phyloP scores from a whole-genome alignment of 2,888 invertebrate genomes.

The Agrenia bidenticulata region DNA sequence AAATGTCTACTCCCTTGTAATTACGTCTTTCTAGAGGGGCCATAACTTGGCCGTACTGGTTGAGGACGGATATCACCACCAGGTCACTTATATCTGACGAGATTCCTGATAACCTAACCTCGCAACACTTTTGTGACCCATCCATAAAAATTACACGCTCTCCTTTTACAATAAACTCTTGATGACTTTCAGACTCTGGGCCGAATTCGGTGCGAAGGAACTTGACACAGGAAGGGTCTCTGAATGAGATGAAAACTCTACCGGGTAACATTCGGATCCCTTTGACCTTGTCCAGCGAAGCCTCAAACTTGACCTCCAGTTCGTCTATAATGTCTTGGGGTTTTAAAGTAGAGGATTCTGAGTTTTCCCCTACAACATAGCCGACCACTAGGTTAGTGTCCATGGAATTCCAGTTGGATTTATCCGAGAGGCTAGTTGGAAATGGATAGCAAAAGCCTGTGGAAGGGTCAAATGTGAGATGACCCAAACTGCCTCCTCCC shows the following conservation, averaged over 20 bases:
- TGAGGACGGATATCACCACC: conserved; percentile 49
- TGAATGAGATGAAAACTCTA: conserved; percentile 55
- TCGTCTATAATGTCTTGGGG: conserved; percentile 57
- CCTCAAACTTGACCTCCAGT: conserved; percentile 54
- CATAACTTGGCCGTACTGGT: conserved; percentile 52
- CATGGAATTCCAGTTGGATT: conserved; percentile 39
- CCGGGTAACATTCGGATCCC: conserved; percentile 55
- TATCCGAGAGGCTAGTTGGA: no score
- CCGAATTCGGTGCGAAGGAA: conserved; percentile 52
- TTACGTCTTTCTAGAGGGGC: conserved; percentile 55
- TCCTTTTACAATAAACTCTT: conserved; percentile 48
- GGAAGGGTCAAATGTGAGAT: no score
- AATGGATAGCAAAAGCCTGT: no score
- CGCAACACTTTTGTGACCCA: conserved; percentile 18
- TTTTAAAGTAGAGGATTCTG: conserved; percentile 30
- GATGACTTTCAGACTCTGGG: no score
- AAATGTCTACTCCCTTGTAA: conserved; percentile 57
- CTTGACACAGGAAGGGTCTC: conserved; percentile 53
- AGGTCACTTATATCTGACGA: conserved; percentile 42
- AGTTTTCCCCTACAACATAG: conserved; percentile 31
- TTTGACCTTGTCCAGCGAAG: conserved; percentile 54
- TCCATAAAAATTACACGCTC: conserved; percentile 27
- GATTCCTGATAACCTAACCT: conserved; percentile 36
- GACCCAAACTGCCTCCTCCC: no score
- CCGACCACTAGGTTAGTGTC: conserved; percentile 47